Conservation (phyloP, 2,888 invertebrate genomes). For the Autographa gamma region DNA sequence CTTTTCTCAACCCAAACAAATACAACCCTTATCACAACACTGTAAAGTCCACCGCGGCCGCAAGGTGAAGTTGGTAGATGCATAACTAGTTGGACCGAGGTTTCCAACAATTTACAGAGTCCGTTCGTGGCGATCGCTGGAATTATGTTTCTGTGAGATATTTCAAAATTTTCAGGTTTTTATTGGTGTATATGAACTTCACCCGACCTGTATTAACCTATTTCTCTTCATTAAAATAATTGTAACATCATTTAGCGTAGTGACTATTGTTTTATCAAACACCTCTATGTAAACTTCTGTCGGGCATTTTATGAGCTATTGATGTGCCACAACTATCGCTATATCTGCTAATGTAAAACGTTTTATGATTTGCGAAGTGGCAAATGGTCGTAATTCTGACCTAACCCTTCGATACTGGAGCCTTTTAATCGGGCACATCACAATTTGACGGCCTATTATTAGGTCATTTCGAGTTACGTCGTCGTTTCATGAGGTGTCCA, state of each 20-base stretch:
- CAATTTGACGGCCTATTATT: constrained; percentile 4
- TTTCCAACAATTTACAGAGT: constrained; percentile 68
- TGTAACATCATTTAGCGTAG: not conserved
- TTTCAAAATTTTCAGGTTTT: constrained; percentile 47
- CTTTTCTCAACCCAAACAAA: constrained; percentile 22
- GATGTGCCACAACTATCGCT: not conserved
- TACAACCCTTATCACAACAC: constrained; percentile 14
- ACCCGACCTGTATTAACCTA: constrained; percentile 8
- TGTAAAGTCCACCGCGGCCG: constrained; percentile 30
- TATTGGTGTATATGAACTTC: constrained; percentile 28
- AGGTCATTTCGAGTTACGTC: not conserved
- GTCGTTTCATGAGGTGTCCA: constrained; percentile 4
- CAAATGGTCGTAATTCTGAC: not conserved
- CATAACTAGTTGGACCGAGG: constrained; percentile 66
- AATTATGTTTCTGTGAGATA: constrained; percentile 61
- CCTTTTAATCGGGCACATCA: constrained; percentile 2
- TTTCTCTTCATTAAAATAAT: not conserved
- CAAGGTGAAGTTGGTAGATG: constrained; percentile 48
- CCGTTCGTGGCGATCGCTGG: constrained; percentile 64
- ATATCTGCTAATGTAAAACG: constrained; percentile 4
- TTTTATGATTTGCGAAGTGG: constrained; percentile 2
- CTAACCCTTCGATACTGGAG: constrained; percentile 4
- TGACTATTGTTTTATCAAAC: constrained; percentile 1
- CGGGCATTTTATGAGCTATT: not conserved
- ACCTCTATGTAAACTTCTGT: not conserved